Evolutionary conservation across 2,888 invertebrate genomes (phyloP).

Genomic region (Altica lythri): DNA sequence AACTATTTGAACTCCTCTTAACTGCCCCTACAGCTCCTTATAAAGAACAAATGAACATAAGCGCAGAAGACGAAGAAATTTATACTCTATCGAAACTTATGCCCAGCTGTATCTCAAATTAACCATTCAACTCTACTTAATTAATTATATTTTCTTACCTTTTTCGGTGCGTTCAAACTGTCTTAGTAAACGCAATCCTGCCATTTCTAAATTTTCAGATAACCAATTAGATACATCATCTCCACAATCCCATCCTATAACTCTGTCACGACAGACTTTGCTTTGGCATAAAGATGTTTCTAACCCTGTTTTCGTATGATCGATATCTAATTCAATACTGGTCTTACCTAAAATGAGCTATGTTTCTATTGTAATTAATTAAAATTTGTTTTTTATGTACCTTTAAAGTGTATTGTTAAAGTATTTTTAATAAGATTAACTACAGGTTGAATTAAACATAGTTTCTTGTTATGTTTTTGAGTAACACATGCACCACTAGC

Average conservation of each 20-base stretch:
- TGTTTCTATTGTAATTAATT: background rate
- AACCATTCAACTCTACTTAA: background rate
- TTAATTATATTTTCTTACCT: slow-evolving; percentile 13
- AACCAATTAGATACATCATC: slow-evolving; percentile 82
- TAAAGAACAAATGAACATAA: too few relatives aligned
- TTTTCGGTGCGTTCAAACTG: slow-evolving; percentile 57
- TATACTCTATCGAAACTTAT: too few relatives aligned
- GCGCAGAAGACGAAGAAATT: too few relatives aligned
- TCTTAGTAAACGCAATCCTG: slow-evolving; percentile 71
- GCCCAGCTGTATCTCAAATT: too few relatives aligned
- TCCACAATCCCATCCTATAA: slow-evolving; percentile 85
- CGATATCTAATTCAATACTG: slow-evolving; percentile 62
- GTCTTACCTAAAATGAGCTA: slow-evolving; percentile 58
- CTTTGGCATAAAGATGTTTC: slow-evolving; percentile 68
- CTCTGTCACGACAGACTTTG: slow-evolving; percentile 83
- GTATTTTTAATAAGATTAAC: slow-evolving; percentile 65
- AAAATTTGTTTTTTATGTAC: too few relatives aligned
- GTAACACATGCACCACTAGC: slow-evolving; percentile 81
- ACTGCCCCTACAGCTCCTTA: too few relatives aligned
- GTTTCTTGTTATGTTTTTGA: slow-evolving; percentile 79
- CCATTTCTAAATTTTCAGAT: slow-evolving; percentile 68
- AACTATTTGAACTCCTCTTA: too few relatives aligned
- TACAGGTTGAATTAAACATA: slow-evolving; percentile 78
- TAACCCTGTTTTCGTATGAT: slow-evolving; percentile 44
- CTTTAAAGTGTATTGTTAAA: slow-evolving; percentile 66